Percentiles rank a stretch among this genome's conserved stretches.
Conservation (phyloP, 2,888 invertebrate genomes). For the Polymixis flavicincta region DNA sequence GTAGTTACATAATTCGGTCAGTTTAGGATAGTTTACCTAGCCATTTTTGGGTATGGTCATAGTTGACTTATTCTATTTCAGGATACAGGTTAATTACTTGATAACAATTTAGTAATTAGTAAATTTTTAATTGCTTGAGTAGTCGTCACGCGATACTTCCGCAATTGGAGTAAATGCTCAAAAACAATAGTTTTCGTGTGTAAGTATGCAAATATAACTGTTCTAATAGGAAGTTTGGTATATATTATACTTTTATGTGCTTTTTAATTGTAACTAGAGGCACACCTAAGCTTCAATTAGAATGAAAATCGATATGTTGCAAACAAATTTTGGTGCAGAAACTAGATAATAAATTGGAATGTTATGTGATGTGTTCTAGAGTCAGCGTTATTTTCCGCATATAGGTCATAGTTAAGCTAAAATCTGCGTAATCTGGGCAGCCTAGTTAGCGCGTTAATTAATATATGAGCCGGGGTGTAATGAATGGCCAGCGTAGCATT, state of each 20-base stretch:
- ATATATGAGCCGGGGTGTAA: slow-evolving; percentile 33
- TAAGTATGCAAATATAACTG: slow-evolving; percentile 35
- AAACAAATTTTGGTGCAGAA: neutral
- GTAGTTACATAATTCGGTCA: neutral
- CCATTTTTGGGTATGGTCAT: neutral
- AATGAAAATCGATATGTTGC: neutral
- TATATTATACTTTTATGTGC: neutral
- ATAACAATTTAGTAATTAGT: slow-evolving; percentile 23
- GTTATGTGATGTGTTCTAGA: too few species aligned
- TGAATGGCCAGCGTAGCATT: slow-evolving; percentile 15
- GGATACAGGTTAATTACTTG: slow-evolving; percentile 26
- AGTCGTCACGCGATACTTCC: slow-evolving; percentile 31
- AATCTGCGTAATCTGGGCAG: slow-evolving; percentile 23
- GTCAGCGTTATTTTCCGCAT: slow-evolving; percentile 16
- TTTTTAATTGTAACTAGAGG: slow-evolving; percentile 1
- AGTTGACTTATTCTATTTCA: neutral
- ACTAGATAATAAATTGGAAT: neutral
- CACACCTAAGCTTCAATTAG: neutral
- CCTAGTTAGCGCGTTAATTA: slow-evolving; percentile 47
- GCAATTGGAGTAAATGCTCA: slow-evolving; percentile 15
- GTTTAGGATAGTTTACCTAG: too few species aligned
- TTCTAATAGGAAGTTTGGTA: slow-evolving; percentile 2
- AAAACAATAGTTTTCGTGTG: slow-evolving; percentile 36
- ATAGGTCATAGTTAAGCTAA: slow-evolving; percentile 30
- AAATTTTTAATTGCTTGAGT: slow-evolving; percentile 16